Evolutionary conservation across 2,888 invertebrate genomes (phyloP), one percentile per base, ranked within the genome.

Genomic region (Standfussiana lucernea): DNA sequence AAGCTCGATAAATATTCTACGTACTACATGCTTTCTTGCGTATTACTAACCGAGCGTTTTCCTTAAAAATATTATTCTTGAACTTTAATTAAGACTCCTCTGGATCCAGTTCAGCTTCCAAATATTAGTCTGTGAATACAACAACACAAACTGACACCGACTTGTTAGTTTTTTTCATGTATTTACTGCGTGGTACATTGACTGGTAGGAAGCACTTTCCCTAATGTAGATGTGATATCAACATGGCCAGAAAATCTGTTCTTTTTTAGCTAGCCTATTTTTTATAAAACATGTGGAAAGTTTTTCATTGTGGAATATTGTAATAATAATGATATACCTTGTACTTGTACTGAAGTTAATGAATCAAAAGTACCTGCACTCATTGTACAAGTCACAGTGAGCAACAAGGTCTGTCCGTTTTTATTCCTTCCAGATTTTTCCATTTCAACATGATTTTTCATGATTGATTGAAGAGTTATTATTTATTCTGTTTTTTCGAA

Each of bases 401-500:
- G 50, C 24, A 24, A 24, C 24, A 50, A 10, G 2, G 15, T 28
- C 28, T 10, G 32, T 21, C 3, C 7, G 28, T 28, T 59, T 3
- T 24, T 10, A 24, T 50, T 4, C 24, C n/a, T 53, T n/a, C 53
- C 5, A 53, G n/a, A 13, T 11, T 53, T 13, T 53, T 53, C 53
- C 4, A 53, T 28, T 24, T 47, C 47, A 47, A 21, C 47, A 50
- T 50, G 24, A 50, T 50, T 50, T 50, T 50, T 50, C 10, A 53
- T 24, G 47, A 53, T n/a, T 28, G 13, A 15, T 18, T 18, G 56
- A 6, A 15, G 11, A 24, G 11, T 50, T 50, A 10, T 28, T 0
- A 6, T 21, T 72, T 47, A 62, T 64, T 81, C 1, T 78, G 1
- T 21, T 1, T 8, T 32, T 56, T 45, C 28, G 47, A 72, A 64